Evolutionary conservation across 2,113 vertebrate genomes (phyloP).

Genomic region (Clarias macrocephalus): DNA sequence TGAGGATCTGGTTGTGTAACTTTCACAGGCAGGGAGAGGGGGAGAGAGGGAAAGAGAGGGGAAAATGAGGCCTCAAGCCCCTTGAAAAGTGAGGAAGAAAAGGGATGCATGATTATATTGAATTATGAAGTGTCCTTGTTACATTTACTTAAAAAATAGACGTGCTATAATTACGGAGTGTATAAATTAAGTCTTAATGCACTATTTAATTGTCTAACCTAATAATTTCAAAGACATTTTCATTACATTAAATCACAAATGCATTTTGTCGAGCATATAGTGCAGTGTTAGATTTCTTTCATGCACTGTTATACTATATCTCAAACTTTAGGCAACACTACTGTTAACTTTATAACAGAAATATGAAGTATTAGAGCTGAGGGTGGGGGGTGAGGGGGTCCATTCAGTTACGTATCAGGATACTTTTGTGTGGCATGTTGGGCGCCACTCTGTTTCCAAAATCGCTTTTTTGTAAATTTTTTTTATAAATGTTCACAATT

Average conservation of each 20-base stretch:
- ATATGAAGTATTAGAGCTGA: too few species aligned
- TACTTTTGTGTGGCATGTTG: too few species aligned
- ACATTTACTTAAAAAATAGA: not conserved
- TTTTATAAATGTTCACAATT: too few species aligned
- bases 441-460: too few species aligned
- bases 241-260: too few species aligned
- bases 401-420: too few species aligned
- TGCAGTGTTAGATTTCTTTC: too few species aligned
- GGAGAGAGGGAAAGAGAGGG: not conserved
- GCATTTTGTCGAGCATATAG: not conserved
- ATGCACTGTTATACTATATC: too few species aligned
- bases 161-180: not conserved
- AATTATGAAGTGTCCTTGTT: not conserved
- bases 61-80: not conserved
- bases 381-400: too few species aligned
- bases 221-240: not conserved
- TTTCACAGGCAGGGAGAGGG: slow-evolving; percentile 26
- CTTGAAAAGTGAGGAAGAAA: not conserved
- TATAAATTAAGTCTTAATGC: not conserved
- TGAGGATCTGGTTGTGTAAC: slow-evolving; percentile 79
- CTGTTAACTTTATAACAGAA: too few species aligned
- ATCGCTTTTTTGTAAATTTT: too few species aligned
- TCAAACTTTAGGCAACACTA: too few species aligned
- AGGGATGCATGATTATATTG: not conserved
- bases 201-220: not conserved